phyloP scores from a whole-genome alignment of 2,888 invertebrate genomes.

The Hesperia comma region DNA sequence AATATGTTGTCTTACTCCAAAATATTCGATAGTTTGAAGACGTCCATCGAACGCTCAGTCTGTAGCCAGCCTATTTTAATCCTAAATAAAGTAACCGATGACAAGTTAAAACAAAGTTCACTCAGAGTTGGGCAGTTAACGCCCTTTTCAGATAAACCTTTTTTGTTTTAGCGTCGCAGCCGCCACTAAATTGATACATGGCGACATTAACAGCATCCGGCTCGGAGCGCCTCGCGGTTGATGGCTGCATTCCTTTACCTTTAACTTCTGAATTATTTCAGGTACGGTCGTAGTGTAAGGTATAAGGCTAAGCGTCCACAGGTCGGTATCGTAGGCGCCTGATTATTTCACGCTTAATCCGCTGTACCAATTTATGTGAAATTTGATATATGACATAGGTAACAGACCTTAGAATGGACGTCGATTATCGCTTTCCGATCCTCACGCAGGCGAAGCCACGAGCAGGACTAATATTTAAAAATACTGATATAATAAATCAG shows the following conservation, averaged over 20 bases:
- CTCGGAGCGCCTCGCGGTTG: not conserved
- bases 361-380: no score
- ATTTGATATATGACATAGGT: no score
- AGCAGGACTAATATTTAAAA: no score
- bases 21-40: not conserved
- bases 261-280: not conserved
- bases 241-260: not conserved
- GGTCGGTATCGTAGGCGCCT: no score
- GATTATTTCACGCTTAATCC: no score
- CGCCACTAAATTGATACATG: slow-evolving; percentile 65
- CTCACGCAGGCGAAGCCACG: no score
- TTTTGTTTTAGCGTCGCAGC: slow-evolving; percentile 51
- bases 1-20: no score
- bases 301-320: no score
- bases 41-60: slow-evolving; percentile 31
- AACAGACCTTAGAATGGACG: no score
- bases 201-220: slow-evolving; percentile 65
- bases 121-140: slow-evolving; percentile 51
- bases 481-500: no score
- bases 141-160: slow-evolving; percentile 52
- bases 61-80: slow-evolving; percentile 42
- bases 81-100: slow-evolving; percentile 58
- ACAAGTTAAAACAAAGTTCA: slow-evolving; percentile 52
- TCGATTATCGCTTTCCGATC: no score
- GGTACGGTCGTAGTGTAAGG: no score